phyloP scores from a whole-genome alignment of 1,140 invertebrate genomes.

The Listronotus oregonensis region DNA sequence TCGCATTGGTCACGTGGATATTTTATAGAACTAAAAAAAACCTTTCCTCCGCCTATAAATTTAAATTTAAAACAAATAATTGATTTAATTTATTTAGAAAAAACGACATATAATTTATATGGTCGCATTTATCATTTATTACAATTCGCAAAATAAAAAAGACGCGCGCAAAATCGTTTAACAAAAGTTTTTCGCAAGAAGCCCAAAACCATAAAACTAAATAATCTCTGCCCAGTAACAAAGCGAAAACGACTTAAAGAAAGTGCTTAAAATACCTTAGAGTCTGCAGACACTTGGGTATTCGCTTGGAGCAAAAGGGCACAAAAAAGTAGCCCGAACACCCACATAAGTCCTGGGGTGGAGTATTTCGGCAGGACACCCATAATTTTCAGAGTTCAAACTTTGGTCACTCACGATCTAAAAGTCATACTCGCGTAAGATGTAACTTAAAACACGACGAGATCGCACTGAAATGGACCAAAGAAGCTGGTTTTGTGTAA shows the following conservation, averaged over 20 bases:
- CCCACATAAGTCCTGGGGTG: slow-evolving; percentile 23
- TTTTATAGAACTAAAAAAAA: too few species aligned
- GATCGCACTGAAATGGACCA: slow-evolving; percentile 23
- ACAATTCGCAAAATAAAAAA: too few species aligned
- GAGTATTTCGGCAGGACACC: slow-evolving; percentile 10
- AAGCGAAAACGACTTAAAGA: background rate
- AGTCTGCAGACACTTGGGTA: slow-evolving; percentile 22
- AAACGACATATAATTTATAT: too few species aligned
- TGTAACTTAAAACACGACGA: slow-evolving; percentile 15
- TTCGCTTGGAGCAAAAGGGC: slow-evolving; percentile 21
- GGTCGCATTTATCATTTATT: too few species aligned
- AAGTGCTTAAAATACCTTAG: slow-evolving; percentile 17
- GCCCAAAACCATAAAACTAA: too few species aligned
- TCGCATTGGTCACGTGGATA: too few species aligned
- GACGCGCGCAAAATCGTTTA: too few species aligned
- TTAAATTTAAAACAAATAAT: too few species aligned
- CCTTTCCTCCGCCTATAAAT: too few species aligned
- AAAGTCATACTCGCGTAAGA: slow-evolving; percentile 21
- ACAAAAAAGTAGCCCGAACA: slow-evolving; percentile 24
- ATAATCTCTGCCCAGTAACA: background rate
- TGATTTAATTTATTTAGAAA: too few species aligned
- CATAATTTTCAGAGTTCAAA: slow-evolving; percentile 7
- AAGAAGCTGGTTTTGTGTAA: slow-evolving; percentile 21
- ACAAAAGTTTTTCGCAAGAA: too few species aligned
- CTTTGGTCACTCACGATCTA: slow-evolving; percentile 24